Evolutionary conservation across 53 echinoderm and acorn worm species (phyloP), one percentile per base, ranked within the genome.

Genomic region (Astropecten irregularis): DNA sequence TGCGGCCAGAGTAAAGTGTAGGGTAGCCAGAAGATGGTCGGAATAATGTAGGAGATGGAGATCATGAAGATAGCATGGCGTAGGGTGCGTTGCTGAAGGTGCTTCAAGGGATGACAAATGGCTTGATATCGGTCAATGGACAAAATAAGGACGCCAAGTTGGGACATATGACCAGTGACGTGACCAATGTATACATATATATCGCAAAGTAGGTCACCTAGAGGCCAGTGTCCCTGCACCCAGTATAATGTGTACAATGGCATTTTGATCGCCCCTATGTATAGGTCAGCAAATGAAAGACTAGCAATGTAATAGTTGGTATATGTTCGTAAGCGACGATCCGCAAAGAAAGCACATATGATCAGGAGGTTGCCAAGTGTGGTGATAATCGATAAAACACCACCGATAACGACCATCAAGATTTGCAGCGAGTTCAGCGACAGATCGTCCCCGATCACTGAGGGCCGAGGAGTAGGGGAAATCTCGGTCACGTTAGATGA

Each of bases 51-150:
- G n/a, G n/a, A n/a, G n/a, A n/a, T n/a, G n/a, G n/a, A n/a, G n/a
- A n/a, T n/a, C n/a, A 89, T 64, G 50, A 62, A 49, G 30, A 74
- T 59, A 9, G 90, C 90, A 44, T 84, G 90, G n/a, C 70, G 58
- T 6, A 68, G 32, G 10, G 77, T 68, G 49, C 85, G 85, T 71
- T 36, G 57, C 2, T 59, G 59, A 18, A 58, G 90, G 69, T 89
- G 90, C 30, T 77, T 69, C 20, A 89, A 20, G 2, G 90, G 90
- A 21, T n/a, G n/a, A n/a, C n/a, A n/a, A n/a, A n/a, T n/a, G n/a
- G n/a, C n/a, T n/a, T n/a, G n/a, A n/a, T n/a, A 89, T 9, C 90
- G 77, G 36, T 89, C 90, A 51, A 77, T 37, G 14, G 84, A 77
- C 46, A 89, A 69, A 30, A 85, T 38, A 0, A 66, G 49, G 23